Base-by-base conservation (phyloP, 2,888 invertebrate species). In the Scaptomyza tumidula region DNA sequence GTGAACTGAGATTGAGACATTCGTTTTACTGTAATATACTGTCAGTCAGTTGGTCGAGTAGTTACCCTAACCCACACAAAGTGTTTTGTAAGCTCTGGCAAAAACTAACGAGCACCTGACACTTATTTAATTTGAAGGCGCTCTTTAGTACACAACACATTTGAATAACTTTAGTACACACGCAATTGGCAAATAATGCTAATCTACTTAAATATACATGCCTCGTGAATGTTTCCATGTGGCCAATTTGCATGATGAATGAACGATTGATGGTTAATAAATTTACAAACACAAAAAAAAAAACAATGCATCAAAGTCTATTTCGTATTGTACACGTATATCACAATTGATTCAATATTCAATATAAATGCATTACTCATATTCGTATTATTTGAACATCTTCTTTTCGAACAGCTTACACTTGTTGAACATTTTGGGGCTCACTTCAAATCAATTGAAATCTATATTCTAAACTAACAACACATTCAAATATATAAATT, bases 1-100 rank as follows among this genome's bases (percentile, higher is more conserved):
- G 41, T 49, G n/a, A 31, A 53, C 68, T 16, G 39, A 63, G 63
- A 53, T 70, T 63, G 56, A 63, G 63, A 57, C 33, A 29, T 57
- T 62, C 39, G 35, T 31, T 48, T 41, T 43, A 27, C 13, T 35
- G 41, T n/a, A 48, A 48, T 48, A 29, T 16, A 48, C 41, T 35
- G n/a, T 14, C 46, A n/a, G n/a, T n/a, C n/a, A 29, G 37, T n/a
- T 33, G 14, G 45, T 31, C 4, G 13, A 19, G 13, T 37, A 14
- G 14, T 14, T 27, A 11, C 14, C 0, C 37, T 27, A 39, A 2
- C 41, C 41, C 3, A 39, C 39, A 14, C 39, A 37, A n/a, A n/a
- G 3, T 52, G 37, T 24, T 39, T 39, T 63, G 39, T 35, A 45
- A n/a, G 49, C 10, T 35, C 9, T 19, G 6, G 63, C 19, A 11